Conservation (phyloP, 2,888 invertebrate genomes). For the Pachymerium ferrugineum region DNA sequence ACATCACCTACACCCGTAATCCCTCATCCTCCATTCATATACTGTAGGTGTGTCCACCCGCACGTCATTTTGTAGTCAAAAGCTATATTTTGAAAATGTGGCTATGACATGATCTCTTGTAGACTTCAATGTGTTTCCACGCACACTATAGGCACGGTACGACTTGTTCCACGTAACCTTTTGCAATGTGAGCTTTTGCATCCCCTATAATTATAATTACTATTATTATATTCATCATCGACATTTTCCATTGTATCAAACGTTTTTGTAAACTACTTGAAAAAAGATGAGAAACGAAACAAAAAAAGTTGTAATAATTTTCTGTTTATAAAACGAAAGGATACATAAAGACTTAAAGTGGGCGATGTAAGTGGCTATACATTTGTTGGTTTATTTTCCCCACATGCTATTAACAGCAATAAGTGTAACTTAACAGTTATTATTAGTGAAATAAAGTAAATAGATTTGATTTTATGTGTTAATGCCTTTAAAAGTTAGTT, state of each 20-base stretch:
- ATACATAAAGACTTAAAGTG: conserved; percentile 16
- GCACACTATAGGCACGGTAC: conserved; percentile 27
- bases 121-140: conserved; percentile 17
- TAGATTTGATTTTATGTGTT: conserved; percentile 32
- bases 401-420: conserved; percentile 32
- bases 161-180: conserved; percentile 25
- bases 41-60: neutral
- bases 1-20: conserved; percentile 27
- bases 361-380: conserved; percentile 32
- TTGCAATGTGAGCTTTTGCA: conserved; percentile 22
- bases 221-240: conserved; percentile 16
- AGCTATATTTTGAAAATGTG: conserved; percentile 1
- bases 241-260: conserved; percentile 1
- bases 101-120: conserved; percentile 22
- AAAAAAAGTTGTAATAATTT: conserved; percentile 5
- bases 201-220: neutral
- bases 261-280: conserved; percentile 1
- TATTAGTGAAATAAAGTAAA: conserved; percentile 32
- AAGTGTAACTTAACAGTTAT: conserved; percentile 32
- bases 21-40: conserved; percentile 16
- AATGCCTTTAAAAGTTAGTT: neutral
- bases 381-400: conserved; percentile 30
- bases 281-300: neutral
- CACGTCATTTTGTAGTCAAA: neutral
- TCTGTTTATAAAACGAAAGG: conserved; percentile 17